Percentiles rank a stretch among this genome's conserved stretches.
phyloP scores from a whole-genome alignment of 2,113 vertebrate genomes.

The Crocuta crocuta region DNA sequence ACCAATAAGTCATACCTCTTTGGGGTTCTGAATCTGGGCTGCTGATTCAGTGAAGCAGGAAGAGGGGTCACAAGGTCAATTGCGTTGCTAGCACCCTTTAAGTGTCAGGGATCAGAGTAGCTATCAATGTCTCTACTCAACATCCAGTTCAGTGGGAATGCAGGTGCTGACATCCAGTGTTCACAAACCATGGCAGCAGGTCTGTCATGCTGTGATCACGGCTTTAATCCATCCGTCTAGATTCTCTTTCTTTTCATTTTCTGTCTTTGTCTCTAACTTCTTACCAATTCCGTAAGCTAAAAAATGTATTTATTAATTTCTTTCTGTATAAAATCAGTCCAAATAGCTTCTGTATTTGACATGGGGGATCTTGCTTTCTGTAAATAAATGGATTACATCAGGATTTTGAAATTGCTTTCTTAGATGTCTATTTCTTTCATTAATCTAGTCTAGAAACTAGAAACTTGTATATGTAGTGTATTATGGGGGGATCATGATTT shows the following conservation, averaged over 20 bases:
- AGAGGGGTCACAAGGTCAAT: not conserved
- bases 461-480: not conserved
- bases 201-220: not conserved
- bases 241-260: not conserved
- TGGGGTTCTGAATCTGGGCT: not conserved
- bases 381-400: not conserved
- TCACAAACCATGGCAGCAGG: fast-evolving
- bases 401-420: not conserved
- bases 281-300: not conserved
- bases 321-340: not conserved
- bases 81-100: not conserved
- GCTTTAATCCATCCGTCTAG: not conserved
- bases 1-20: not conserved
- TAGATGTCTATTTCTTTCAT: not conserved
- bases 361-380: not conserved
- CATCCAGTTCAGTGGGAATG: not conserved
- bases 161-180: not conserved
- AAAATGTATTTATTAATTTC: not conserved
- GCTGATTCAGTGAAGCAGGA: not conserved
- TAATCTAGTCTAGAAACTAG: not conserved
- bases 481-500: not conserved
- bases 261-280: not conserved
- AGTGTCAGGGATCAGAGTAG: not conserved
- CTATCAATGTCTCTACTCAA: too few relatives aligned
- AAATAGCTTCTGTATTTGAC: not conserved